These are phyloP conservation scores for Struthidea cinerea DNA, from an alignment of 2,113 vertebrate species.

Conservation along the genomic window DNA sequence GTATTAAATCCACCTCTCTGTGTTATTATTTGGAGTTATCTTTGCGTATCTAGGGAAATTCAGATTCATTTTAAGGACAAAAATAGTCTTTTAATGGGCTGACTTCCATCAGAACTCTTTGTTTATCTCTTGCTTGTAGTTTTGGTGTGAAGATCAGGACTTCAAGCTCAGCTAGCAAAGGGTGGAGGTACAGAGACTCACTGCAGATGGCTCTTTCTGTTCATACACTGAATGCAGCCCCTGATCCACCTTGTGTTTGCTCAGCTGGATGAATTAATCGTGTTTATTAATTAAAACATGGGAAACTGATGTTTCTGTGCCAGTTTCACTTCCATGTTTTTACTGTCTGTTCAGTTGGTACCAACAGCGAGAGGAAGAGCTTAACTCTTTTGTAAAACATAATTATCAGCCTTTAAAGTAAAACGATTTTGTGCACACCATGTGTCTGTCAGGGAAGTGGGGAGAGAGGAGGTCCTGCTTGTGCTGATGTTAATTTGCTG, in stretches of 20 bases:
- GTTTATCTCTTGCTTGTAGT: neutral
- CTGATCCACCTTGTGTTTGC: neutral
- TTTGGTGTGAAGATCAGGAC: neutral
- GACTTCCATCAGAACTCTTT: neutral
- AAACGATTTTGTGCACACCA: neutral
- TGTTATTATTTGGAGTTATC: neutral
- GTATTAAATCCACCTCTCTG: neutral
- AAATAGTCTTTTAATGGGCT: neutral
- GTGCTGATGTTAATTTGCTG: neutral
- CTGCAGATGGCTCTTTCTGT: neutral
- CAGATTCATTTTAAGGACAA: neutral
- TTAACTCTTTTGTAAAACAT: neutral
- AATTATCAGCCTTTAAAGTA: constrained; percentile 14
- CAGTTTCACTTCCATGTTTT: neutral
- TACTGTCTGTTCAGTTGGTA: neutral
- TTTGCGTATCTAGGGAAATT: neutral
- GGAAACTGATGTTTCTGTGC: neutral
- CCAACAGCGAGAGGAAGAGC: neutral
- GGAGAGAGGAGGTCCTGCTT: neutral
- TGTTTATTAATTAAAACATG: neutral
- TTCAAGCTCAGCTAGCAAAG: neutral
- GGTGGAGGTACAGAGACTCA: neutral
- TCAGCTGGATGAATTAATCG: neutral
- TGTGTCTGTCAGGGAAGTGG: neutral
- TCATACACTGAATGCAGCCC: neutral